phyloP scores from a whole-genome alignment of 2,797 vertebrate species.

The Columba guinea region DNA sequence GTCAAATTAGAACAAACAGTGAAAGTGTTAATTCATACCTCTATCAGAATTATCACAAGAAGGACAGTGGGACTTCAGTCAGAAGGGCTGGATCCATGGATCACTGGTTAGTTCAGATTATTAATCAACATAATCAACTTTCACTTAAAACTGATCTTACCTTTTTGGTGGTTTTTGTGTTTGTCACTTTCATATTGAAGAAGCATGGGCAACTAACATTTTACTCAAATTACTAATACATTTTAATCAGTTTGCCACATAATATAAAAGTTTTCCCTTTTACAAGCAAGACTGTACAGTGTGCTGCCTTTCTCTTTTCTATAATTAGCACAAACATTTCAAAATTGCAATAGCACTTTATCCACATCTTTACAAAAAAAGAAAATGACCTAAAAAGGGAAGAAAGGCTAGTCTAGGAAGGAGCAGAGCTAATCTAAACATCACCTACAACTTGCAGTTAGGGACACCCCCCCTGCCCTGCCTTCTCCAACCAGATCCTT shows the following conservation, averaged over 20 bases:
- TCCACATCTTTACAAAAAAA: slow-evolving; percentile 17
- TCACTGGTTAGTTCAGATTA: background rate
- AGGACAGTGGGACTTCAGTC: background rate
- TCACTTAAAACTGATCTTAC: background rate
- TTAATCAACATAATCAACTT: background rate
- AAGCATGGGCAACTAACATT: background rate
- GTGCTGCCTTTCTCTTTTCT: slow-evolving; percentile 6
- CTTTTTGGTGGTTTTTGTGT: background rate
- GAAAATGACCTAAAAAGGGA: slow-evolving; percentile 62
- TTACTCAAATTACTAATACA: background rate
- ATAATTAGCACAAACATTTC: slow-evolving; percentile 45
- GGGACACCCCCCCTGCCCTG: background rate
- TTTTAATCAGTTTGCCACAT: background rate
- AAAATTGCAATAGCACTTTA: slow-evolving; percentile 12
- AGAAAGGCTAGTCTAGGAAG: slow-evolving; percentile 19
- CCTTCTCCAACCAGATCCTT: background rate
- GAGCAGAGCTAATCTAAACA: slow-evolving; percentile 35
- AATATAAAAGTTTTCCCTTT: slow-evolving; percentile 5
- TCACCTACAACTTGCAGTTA: background rate
- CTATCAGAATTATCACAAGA: background rate
- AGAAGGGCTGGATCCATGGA: background rate
- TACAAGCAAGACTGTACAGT: background rate
- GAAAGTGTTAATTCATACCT: background rate
- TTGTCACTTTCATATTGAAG: background rate
- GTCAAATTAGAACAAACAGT: background rate